A percentile compares a stretch with the other conserved stretches of the same genome.
Conservation (phyloP, 1,140 invertebrate genomes). For the Nomia melanderi region DNA sequence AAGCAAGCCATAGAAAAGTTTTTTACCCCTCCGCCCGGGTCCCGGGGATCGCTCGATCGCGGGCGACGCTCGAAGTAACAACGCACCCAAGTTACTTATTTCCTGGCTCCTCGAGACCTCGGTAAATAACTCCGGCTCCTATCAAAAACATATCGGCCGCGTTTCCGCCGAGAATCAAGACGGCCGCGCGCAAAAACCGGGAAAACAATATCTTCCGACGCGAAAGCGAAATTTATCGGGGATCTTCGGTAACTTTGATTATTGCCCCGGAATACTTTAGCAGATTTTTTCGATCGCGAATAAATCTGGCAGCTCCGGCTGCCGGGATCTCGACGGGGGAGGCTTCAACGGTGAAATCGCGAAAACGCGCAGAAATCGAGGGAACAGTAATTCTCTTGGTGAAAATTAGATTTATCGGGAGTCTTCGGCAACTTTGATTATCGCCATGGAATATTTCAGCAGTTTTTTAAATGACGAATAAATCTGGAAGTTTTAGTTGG, state of each 20-base stretch:
- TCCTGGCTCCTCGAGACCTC: constrained; percentile 52
- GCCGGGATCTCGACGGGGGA: no score
- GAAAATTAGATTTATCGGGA: background rate
- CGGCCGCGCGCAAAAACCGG: background rate
- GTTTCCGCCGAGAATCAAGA: background rate
- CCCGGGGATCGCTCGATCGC: constrained; percentile 13
- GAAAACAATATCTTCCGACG: background rate
- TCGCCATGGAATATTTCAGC: no score
- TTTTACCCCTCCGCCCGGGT: constrained; percentile 13
- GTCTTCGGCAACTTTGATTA: no score
- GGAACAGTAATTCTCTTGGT: background rate
- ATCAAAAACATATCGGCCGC: constrained; percentile 9
- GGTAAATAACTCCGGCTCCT: constrained; percentile 51
- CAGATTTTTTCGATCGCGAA: no score
- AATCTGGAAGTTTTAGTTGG: no score
- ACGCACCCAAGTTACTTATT: constrained; percentile 59
- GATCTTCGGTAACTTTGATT: no score
- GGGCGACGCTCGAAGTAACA: constrained; percentile 48
- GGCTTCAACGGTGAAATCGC: no score
- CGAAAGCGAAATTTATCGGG: background rate
- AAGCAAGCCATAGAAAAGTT: constrained; percentile 58
- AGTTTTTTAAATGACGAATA: no score
- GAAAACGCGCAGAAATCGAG: background rate
- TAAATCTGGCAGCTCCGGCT: no score
- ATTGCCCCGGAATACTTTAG: no score